Percentiles rank a stretch among this genome's conserved stretches.
Evolutionary conservation across 2,888 invertebrate species (phyloP).

Genomic region (Aelia acuminata): DNA sequence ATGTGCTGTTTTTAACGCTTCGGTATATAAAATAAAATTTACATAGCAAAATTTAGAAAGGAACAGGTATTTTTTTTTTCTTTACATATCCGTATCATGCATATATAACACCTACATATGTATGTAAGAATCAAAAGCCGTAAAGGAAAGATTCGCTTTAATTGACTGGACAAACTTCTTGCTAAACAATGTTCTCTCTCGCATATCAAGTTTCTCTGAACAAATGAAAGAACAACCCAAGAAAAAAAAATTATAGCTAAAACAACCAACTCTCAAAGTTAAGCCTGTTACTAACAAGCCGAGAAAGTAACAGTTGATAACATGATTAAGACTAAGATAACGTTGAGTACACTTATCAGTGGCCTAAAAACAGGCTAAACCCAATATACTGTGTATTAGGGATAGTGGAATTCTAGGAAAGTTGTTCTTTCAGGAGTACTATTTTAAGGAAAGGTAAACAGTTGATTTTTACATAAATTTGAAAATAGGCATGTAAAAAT

Average conservation of each 20-base stretch:
- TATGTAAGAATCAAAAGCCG: no score
- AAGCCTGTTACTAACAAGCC: constrained; percentile 1
- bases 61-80: no score
- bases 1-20: no score
- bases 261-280: not conserved
- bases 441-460: no score
- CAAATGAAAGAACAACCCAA: not conserved
- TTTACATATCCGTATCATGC: no score
- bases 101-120: no score
- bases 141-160: not conserved
- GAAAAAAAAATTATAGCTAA: not conserved
- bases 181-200: not conserved
- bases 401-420: not conserved
- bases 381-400: not conserved
- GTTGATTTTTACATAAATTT: no score
- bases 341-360: not conserved
- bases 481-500: no score
- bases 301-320: not conserved
- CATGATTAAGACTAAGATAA: not conserved
- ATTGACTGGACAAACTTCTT: not conserved
- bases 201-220: not conserved
- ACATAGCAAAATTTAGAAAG: not conserved
- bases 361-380: not conserved
- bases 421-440: no score
- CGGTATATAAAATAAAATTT: not conserved